A percentile compares a stretch with the other conserved stretches of the same genome.
Conservation (phyloP, 1,140 invertebrate genomes). For the Ceratosolen solmsi region DNA sequence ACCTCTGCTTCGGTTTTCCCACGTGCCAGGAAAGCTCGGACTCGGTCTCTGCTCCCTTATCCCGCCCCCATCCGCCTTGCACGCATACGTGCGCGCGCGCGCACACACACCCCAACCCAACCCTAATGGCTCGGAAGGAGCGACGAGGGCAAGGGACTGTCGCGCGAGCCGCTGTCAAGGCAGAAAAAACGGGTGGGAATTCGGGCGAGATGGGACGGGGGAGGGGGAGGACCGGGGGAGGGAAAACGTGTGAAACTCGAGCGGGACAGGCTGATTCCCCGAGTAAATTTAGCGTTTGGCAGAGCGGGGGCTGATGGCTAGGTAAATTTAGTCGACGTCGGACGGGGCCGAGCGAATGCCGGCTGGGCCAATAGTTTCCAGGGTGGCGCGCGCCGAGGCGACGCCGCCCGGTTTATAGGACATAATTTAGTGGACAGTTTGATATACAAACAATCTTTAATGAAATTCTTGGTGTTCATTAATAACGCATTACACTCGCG, state of each 20-base stretch:
- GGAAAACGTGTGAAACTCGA: background rate
- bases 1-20: slow-evolving; percentile 49
- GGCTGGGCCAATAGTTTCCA: slow-evolving; percentile 63
- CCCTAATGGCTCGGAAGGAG: too few species aligned
- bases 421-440: slow-evolving; percentile 80
- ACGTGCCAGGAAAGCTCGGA: slow-evolving; percentile 5
- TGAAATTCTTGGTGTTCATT: slow-evolving; percentile 81
- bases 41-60: too few species aligned
- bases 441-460: slow-evolving; percentile 81
- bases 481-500: slow-evolving; percentile 77
- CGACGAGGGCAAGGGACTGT: too few species aligned
- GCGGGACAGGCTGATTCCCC: background rate
- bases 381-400: slow-evolving; percentile 59
- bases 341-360: slow-evolving; percentile 16
- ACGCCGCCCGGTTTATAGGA: slow-evolving; percentile 68
- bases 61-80: too few species aligned
- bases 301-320: background rate
- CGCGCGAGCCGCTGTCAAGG: slow-evolving; percentile 30
- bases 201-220: background rate
- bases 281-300: slow-evolving; percentile 11
- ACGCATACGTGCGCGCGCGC: too few species aligned
- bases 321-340: slow-evolving; percentile 22
- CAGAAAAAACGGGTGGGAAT: slow-evolving; percentile 38
- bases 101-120: too few species aligned
- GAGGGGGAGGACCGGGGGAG: background rate